Evolutionary conservation across 2,113 vertebrate genomes (phyloP), one percentile per base, ranked within the genome.

Genomic region (Strigops habroptila): DNA sequence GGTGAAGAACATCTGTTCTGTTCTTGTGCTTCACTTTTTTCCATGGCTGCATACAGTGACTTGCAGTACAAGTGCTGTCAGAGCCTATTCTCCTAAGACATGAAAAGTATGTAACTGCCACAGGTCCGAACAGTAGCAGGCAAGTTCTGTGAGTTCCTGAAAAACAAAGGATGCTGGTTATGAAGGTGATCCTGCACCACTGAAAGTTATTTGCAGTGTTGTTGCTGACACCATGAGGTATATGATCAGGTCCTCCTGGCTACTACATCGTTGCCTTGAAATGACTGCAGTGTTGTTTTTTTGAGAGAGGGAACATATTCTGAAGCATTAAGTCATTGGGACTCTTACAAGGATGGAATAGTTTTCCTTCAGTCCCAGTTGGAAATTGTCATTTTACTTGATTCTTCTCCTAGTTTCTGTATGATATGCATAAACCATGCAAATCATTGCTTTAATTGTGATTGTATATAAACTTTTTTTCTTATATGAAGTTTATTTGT

Each of bases 1-100:
- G 86, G 55, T 81, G 95, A 77, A 95, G 67, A 88, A 88, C 23
- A 78, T 71, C 76, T 91, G 74, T 71, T 90, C 74, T 44, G n/a
- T 85, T 28, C 57, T 92, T 79, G 62, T 37, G 14, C 10, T 91
- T 91, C 51, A 43, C 6, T 28, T 55, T 74, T 94, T 92, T 70
- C 57, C 2, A 24, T 33, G 78, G 64, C 67, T 91, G 90, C 70
- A 77, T 13, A 80, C 11, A 37, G 46, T 85, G 68, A 95, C 94
- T 76, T 63, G 81, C 21, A 59, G 31, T 25, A 73, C 41, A 71
- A 44, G 5, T 55, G 71, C 82, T 77, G 59, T 67, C 46, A 9
- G 12, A 90, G 22, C 18, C 17, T 74, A 33, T 71, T 77, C 35
- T 60, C 55, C 62, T 44, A 30, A 57, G 1, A 24, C 4, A 11